Evolutionary conservation across 2,797 vertebrate species (phyloP), one percentile per base, ranked within the genome.

Genomic region (Eidolon dupreanum): DNA sequence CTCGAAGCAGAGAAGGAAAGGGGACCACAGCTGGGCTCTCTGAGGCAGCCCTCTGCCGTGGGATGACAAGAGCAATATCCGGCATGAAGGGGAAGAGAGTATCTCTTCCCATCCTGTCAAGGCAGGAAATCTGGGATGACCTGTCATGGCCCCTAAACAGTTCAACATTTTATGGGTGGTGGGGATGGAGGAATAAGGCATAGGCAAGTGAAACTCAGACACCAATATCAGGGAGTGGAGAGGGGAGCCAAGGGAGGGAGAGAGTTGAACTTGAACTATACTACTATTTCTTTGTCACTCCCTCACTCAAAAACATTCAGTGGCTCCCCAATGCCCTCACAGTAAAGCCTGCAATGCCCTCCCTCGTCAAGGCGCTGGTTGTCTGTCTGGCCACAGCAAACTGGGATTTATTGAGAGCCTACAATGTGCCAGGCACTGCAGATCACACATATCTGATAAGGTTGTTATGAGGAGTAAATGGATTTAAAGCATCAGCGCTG

Each of bases 1-100:
- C 66, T 6, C 17, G 9, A 31, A 24, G 43, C 10, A 0, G 70
- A 55, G 49, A 73, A 86, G 68, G 24, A 26, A 22, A 17, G 12
- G 20, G 24, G 51, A n/a, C 57, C 12, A 5, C 0, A 0, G 20
- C 31, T 0, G 13, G 71, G 26, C 38, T 11, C 26, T 49, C 36
- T 0, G 83, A 82, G 61, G 74, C 68, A 33, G 36, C 53, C 26
- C 51, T 49, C 33, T 3, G 41, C 8, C 9, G 19, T 0, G 31
- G 63, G 55, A 5, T 22, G 3, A 7, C 8, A 26, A 19, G 43
- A 63, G 5, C 11, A 22, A 20, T 3, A 1, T 28, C 49, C 5
- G 46, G 53, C 43, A 1, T 3, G 8, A 31, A 13, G 8, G 26
- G 70, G 6, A 15, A 28, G 31, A n/a, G 59, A 43, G 61, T 0